Evolutionary conservation across 2,797 vertebrate species (phyloP), one percentile per base, ranked within the genome.

Genomic region (Sciurus vulgaris): DNA sequence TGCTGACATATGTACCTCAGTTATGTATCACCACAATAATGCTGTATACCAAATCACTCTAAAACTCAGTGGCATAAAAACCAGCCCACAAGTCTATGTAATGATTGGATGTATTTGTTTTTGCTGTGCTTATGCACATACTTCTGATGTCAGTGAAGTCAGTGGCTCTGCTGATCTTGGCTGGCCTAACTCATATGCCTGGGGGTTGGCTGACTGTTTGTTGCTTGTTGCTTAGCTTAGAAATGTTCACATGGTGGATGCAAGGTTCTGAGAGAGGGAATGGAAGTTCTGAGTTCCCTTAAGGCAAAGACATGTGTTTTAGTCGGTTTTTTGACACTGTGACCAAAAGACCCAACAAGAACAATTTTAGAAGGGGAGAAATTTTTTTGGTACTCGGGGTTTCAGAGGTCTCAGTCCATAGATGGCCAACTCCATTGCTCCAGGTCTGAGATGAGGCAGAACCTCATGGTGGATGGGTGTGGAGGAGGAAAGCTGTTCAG

Each of bases 11-110:
- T 18, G 14, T 54, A 15, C 5, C 61, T 81, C 65, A 35, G 33
- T 51, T 83, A 78, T 70, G 30, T 81, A n/a, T 30, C 41, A 15
- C 15, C n/a, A 73, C n/a, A 79, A 89, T 86, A 77, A 81, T 81
- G 15, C 35, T 28, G 2, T 2, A 38, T 87, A 82, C 88, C 7
- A 70, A 77, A 69, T 77, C 61, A 73, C 33, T 65, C 17, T 38
- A 14, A 88, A 83, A 65, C 56, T 85, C 17, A 72, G 65, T n/a
- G 41, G 63, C 38, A 73, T 81, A 89, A 54, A 94, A 93, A 14
- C 18, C 77, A 90, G 72, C 35, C 95, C 51, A 56, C 2, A 33
- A 63, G 49, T 85, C 77, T 87, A n/a, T 8, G 51, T 28, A 67
- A 81, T 84, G 54, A 70, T 2, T 41, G 17, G 22, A 13, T 49